Evolutionary conservation across 2,113 vertebrate genomes (phyloP), one percentile per base, ranked within the genome.

Genomic region (Channa argus): DNA sequence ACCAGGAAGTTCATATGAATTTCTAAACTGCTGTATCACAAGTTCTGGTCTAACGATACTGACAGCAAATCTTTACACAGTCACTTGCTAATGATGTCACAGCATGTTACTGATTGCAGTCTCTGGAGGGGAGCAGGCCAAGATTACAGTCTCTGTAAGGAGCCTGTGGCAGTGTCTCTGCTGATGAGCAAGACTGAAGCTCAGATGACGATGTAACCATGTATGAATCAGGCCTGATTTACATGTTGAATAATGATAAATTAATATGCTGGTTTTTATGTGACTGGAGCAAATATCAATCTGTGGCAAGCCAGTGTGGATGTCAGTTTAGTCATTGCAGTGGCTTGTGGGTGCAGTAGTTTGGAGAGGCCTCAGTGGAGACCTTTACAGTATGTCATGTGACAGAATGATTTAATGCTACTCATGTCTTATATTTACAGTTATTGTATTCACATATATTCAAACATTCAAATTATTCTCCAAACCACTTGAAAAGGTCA

Each of bases 51-150:
- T 37, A 62, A 52, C 9, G 7, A 56, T 53, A 64, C 36, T 49
- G 81, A 83, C 52, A 68, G 60, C 36, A 74, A 64, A 77, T 73
- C 74, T 81, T 79, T 59, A 73, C 56, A 44, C 70, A 71, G 79
- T 63, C 71, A 64, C 79, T 83, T 67, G 80, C 84, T 89, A 90
- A 84, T 86, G 90, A 85, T 51, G 61, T 63, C 91, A 44, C 91
- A 91, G 89, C 85, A 12, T 87, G 89, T 69, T 55, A 75, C 89
- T 91, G 91, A 92, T 92, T 92, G 84, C 89, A 77, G 77, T 71
- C 80, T 86, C 80, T 86, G 85, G 76, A 87, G 82, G 88, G 79
- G 64, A 85, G 82, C 34, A 33, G 67, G 71, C 75, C 71, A 55
- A 85, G 84, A 91, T 89, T 88, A 86, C 58, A 58, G 67, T 76